A percentile compares a stretch with the other conserved stretches of the same genome.
These are phyloP conservation scores for Brachionus sp. DNA, from an alignment of 1,140 invertebrate genomes.

Conservation along the genomic window DNA sequence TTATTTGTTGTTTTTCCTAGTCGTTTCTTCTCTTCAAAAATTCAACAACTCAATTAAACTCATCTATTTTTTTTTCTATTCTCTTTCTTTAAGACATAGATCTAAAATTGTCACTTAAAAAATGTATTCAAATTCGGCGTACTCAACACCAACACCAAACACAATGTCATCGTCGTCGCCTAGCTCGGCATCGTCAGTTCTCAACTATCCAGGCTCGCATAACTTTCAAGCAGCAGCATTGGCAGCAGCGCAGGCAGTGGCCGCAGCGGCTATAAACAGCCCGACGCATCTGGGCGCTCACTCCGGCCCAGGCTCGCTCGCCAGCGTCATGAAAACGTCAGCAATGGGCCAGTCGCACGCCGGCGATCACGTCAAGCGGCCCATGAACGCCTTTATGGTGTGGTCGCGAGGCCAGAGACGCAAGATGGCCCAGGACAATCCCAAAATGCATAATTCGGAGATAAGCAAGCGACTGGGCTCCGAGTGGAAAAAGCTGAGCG, in stretches of 20 bases:
- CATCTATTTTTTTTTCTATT: constrained; percentile 2
- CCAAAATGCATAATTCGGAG: constrained; percentile 99
- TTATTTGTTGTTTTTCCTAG: constrained; percentile 34
- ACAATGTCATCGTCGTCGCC: constrained; percentile 22
- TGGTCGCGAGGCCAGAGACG: constrained; percentile 94
- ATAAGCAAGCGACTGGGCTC: constrained; percentile 94
- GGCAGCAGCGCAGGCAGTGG: neutral
- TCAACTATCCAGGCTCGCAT: neutral
- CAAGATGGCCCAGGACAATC: constrained; percentile 99
- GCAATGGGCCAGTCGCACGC: neutral
- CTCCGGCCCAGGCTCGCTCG: neutral
- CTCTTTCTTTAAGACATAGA: neutral
- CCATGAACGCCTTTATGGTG: constrained; percentile 99
- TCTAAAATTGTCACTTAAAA: neutral
- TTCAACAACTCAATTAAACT: constrained; percentile 36
- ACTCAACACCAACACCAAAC: constrained; percentile 18
- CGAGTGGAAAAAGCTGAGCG: constrained; percentile 94
- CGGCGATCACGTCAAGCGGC: constrained; percentile 80
- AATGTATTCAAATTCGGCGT: neutral
- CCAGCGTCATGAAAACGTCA: constrained; percentile 5
- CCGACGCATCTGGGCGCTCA: neutral
- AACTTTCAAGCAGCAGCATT: constrained; percentile 10
- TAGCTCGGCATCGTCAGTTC: neutral
- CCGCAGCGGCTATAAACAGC: neutral
- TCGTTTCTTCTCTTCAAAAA: neutral